Percentiles rank a stretch among this genome's conserved stretches.
Evolutionary conservation across 2,888 invertebrate species (phyloP).

Genomic region (Drosophila buzzatii): DNA sequence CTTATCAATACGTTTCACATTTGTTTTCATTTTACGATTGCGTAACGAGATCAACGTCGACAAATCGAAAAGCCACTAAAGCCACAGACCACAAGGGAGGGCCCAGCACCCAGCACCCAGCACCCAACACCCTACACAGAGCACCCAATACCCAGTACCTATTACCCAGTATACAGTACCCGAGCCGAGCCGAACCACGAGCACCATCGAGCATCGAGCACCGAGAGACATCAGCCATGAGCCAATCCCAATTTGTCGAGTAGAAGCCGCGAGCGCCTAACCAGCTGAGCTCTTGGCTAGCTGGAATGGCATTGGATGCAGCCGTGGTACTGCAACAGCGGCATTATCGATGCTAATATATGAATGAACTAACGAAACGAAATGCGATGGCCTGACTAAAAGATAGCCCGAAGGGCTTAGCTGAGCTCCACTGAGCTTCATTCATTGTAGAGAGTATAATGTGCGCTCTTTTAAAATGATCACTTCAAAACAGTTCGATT

Average conservation of each 20-base stretch:
- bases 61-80: slow-evolving; percentile 79
- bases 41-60: slow-evolving; percentile 78
- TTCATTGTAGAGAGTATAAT: background rate
- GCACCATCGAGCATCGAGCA: slow-evolving; percentile 24
- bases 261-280: slow-evolving; percentile 21
- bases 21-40: slow-evolving; percentile 80
- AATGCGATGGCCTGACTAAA: background rate
- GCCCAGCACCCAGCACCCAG: slow-evolving; percentile 2
- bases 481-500: too few relatives aligned
- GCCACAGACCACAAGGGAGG: slow-evolving; percentile 59
- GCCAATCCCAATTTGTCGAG: slow-evolving; percentile 9
- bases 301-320: slow-evolving; percentile 25
- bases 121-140: slow-evolving; percentile 13
- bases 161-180: background rate
- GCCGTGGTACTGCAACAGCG: slow-evolving; percentile 10
- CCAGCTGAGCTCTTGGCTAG: slow-evolving; percentile 40
- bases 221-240: slow-evolving; percentile 4
- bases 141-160: slow-evolving; percentile 6
- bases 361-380: slow-evolving; percentile 61
- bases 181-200: slow-evolving; percentile 12
- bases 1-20: slow-evolving; percentile 78
- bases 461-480: too few relatives aligned
- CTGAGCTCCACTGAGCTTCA: background rate
- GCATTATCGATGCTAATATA: slow-evolving; percentile 66
- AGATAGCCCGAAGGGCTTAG: fast-evolving